Evolutionary conservation across 2,797 vertebrate species (phyloP).

Genomic region (Chiroxiphia lanceolata): DNA sequence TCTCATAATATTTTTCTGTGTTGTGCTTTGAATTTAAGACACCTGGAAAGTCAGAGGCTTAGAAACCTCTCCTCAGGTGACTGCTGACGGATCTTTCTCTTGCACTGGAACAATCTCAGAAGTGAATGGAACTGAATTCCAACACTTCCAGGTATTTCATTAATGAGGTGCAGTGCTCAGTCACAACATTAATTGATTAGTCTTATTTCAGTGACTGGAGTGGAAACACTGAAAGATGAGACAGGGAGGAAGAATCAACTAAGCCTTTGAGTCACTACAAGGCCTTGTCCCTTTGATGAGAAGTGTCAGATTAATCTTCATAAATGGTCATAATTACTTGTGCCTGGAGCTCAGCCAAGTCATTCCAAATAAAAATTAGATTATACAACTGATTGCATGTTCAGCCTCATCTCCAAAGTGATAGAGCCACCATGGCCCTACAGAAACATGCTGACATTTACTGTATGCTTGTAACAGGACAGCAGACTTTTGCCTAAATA

Average conservation of each 20-base stretch:
- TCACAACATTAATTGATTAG: conserved; percentile 55
- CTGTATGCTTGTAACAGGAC: neutral
- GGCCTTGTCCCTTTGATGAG: neutral
- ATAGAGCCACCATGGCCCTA: neutral
- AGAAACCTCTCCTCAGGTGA: neutral
- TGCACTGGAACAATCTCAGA: neutral
- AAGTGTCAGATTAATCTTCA: conserved; percentile 51
- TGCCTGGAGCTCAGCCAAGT: conserved; percentile 32
- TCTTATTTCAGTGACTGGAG: neutral
- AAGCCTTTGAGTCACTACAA: conserved; percentile 1
- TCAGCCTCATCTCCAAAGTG: neutral
- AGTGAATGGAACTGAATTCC: neutral
- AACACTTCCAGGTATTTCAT: conserved; percentile 3
- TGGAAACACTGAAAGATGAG: neutral
- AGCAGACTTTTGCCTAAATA: neutral
- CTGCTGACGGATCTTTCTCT: neutral
- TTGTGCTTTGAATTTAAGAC: neutral
- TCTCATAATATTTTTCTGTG: neutral
- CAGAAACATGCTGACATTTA: neutral
- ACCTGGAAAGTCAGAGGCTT: neutral
- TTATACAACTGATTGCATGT: neutral
- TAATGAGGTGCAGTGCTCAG: conserved; percentile 25
- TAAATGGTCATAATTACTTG: conserved; percentile 43
- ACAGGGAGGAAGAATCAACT: neutral
- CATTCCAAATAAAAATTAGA: neutral